phyloP scores from a whole-genome alignment of 2,113 vertebrate genomes.

The Clarias batrachus region DNA sequence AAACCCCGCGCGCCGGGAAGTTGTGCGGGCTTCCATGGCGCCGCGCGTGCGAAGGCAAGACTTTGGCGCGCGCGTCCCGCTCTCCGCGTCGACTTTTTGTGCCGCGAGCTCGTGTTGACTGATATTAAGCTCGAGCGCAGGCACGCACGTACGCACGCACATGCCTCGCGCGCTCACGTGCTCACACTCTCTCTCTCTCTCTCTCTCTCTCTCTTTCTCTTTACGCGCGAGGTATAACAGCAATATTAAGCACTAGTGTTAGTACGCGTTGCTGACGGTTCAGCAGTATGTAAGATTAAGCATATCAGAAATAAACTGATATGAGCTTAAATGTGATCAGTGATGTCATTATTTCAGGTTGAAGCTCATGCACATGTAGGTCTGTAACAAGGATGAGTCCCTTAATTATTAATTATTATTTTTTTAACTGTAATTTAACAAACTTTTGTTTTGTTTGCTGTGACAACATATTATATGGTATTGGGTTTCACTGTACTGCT shows the following conservation, averaged over 20 bases:
- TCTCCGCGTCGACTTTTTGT: neutral
- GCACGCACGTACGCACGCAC: neutral
- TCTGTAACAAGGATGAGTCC: no score
- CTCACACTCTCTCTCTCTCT: neutral
- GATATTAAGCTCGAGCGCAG: conserved; percentile 1
- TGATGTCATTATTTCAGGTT: no score
- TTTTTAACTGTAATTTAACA: no score
- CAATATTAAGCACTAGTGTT: neutral
- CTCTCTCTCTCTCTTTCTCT: neutral
- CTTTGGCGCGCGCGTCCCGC: neutral
- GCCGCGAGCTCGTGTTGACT: neutral
- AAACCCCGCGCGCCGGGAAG: neutral
- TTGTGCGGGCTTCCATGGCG: neutral
- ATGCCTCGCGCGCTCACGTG: neutral
- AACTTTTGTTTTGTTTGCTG: no score
- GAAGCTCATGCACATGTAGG: no score
- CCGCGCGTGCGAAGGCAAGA: neutral
- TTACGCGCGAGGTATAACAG: neutral
- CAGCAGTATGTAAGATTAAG: no score
- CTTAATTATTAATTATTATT: no score
- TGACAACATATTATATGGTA: no score
- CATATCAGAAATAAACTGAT: no score
- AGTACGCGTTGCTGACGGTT: no score
- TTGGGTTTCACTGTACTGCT: no score
- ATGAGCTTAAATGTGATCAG: neutral